Evolutionary conservation across 1,140 invertebrate genomes (phyloP).

Genomic region (Drosophila murphyi): DNA sequence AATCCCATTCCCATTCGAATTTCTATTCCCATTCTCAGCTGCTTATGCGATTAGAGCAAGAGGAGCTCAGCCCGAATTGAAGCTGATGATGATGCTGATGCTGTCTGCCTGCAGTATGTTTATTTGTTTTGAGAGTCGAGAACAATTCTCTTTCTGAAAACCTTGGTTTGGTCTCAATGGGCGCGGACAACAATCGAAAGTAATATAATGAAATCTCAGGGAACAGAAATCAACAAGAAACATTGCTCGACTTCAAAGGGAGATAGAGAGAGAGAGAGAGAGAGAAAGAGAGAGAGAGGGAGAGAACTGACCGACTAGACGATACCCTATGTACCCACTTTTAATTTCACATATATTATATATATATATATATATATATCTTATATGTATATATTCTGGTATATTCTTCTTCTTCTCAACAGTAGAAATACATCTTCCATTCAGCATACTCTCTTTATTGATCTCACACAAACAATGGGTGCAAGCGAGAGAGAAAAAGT

Average conservation of each 20-base stretch:
- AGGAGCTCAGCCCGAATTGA: conserved; percentile 46
- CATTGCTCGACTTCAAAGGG: neutral
- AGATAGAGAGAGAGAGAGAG: no score
- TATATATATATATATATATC: no score
- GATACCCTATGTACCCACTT: neutral
- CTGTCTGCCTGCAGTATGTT: conserved; percentile 53
- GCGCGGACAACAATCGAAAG: conserved; percentile 72
- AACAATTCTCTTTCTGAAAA: conserved; percentile 52
- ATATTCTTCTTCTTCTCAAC: no score
- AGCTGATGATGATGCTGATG: conserved; percentile 41
- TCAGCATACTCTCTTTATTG: neutral
- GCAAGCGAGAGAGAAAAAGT: conserved; percentile 5
- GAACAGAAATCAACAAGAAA: conserved; percentile 25
- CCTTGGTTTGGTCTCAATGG: conserved; percentile 53
- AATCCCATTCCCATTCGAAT: conserved; percentile 16
- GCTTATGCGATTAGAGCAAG: conserved; percentile 74
- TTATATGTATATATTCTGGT: no score
- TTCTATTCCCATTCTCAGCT: conserved; percentile 37
- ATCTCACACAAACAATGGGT: conserved; percentile 1
- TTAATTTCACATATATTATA: no score
- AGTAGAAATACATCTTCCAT: neutral
- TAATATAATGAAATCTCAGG: conserved; percentile 82
- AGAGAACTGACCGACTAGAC: neutral
- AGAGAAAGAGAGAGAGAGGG: no score
- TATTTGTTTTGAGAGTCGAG: conserved; percentile 70